Percentiles rank a stretch among this genome's conserved stretches.
phyloP scores from a whole-genome alignment of 2,888 invertebrate genomes.

The Thalpophila matura region DNA sequence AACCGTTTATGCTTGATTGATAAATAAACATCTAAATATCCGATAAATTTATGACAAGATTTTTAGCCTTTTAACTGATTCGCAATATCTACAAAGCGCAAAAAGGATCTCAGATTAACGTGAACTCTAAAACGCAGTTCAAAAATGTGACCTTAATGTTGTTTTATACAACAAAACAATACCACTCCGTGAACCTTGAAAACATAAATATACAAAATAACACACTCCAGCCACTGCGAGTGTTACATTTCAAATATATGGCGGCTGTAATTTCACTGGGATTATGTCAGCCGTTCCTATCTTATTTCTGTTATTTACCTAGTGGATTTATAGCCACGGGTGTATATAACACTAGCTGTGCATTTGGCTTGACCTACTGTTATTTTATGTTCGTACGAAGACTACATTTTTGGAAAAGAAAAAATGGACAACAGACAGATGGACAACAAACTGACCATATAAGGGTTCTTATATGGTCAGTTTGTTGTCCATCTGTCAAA shows the following conservation, averaged over 20 bases:
- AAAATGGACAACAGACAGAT: no score
- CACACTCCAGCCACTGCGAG: constrained; percentile 8
- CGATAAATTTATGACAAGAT: no score
- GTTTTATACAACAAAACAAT: constrained; percentile 5
- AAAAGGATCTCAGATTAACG: background rate
- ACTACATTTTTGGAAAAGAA: background rate
- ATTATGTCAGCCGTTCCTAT: constrained; percentile 44
- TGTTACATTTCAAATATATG: constrained; percentile 31
- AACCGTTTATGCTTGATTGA: no score
- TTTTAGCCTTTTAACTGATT: no score
- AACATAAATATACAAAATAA: constrained; percentile 23
- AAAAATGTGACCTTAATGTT: background rate
- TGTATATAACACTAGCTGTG: constrained; percentile 25
- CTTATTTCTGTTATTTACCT: constrained; percentile 46
- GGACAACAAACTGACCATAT: no score
- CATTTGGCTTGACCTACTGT: background rate
- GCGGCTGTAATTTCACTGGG: constrained; percentile 39
- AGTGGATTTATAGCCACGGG: constrained; percentile 8
- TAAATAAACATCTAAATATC: no score
- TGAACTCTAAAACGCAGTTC: background rate
- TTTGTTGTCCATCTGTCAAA: no score
- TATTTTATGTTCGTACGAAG: constrained; percentile 1
- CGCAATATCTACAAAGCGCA: no score
- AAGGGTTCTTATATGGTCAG: no score
- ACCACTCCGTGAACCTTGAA: background rate